A percentile compares a stretch with the other conserved stretches of the same genome.
These are phyloP conservation scores for Petrolisthes manimaculis DNA, from an alignment of 2,888 invertebrate genomes.

Conservation along the genomic window DNA sequence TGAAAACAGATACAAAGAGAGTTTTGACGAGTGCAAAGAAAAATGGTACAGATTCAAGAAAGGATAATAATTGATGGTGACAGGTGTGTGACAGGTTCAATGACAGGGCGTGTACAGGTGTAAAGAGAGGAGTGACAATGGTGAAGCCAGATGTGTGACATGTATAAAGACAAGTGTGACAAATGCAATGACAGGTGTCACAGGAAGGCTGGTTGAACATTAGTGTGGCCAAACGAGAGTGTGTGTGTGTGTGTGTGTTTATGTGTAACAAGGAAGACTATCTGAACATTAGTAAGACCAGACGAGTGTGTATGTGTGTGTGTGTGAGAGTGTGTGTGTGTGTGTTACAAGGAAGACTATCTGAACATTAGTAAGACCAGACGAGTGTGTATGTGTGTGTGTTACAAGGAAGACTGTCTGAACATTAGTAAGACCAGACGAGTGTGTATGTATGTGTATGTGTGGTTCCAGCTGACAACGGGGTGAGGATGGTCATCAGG, in stretches of 20 bases:
- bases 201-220: not conserved
- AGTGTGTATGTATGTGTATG: not conserved
- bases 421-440: not conserved
- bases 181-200: not conserved
- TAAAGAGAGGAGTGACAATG: too few species aligned
- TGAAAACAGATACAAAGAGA: too few species aligned
- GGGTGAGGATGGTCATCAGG: slow-evolving; percentile 71
- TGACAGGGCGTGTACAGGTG: too few species aligned
- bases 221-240: not conserved
- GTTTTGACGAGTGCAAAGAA: too few species aligned
- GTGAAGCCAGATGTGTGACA: too few species aligned
- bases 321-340: slow-evolving; percentile 66
- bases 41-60: too few species aligned
- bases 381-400: not conserved
- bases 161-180: not conserved
- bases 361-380: slow-evolving; percentile 66
- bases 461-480: slow-evolving; percentile 67
- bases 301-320: not conserved
- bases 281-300: not conserved
- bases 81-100: too few species aligned
- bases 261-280: not conserved
- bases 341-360: slow-evolving; percentile 70
- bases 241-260: not conserved
- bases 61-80: too few species aligned
- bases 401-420: not conserved